Conservation (phyloP, 2,797 vertebrate species). For the Microctenopoma lineatum region DNA sequence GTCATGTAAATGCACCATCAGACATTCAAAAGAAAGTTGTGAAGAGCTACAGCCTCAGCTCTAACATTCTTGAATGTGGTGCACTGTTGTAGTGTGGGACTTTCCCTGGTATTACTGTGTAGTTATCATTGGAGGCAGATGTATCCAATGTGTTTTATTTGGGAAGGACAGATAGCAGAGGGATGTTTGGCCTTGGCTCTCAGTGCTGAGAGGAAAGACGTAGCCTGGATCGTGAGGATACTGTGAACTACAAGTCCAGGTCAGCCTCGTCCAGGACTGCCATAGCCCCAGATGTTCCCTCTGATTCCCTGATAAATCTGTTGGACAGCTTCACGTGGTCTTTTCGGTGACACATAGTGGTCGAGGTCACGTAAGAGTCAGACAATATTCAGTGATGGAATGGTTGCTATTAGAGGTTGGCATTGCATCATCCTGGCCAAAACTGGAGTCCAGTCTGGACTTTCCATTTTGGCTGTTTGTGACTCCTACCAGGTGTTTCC, state of each 20-base stretch:
- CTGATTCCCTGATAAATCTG: constrained; percentile 21
- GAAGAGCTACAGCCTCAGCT: constrained; percentile 9
- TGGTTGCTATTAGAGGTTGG: constrained; percentile 55
- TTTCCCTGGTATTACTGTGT: constrained; percentile 56
- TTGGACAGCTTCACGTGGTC: constrained; percentile 36
- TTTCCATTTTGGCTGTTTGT: constrained; percentile 84
- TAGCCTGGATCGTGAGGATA: constrained; percentile 38
- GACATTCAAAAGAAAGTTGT: constrained; percentile 26
- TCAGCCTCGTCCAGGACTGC: constrained; percentile 54
- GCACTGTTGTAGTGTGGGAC: constrained; percentile 51
- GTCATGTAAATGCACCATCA: constrained; percentile 47
- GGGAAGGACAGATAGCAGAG: constrained; percentile 67
- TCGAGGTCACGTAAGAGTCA: constrained; percentile 42
- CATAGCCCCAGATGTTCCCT: constrained; percentile 29
- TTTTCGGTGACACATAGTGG: constrained; percentile 21
- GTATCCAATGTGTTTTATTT: constrained; percentile 69
- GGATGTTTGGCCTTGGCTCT: constrained; percentile 72
- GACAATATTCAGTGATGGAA: constrained; percentile 34
- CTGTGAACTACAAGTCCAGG: constrained; percentile 31
- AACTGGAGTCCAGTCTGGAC: constrained; percentile 65
- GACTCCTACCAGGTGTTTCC: constrained; percentile 86
- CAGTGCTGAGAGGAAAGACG: constrained; percentile 63
- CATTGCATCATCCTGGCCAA: constrained; percentile 25
- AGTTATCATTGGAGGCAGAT: constrained; percentile 70
- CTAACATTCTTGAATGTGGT: constrained; percentile 16